Evolutionary conservation across 2,113 vertebrate species (phyloP), one percentile per base, ranked within the genome.

Genomic region (Willisornis vidua): DNA sequence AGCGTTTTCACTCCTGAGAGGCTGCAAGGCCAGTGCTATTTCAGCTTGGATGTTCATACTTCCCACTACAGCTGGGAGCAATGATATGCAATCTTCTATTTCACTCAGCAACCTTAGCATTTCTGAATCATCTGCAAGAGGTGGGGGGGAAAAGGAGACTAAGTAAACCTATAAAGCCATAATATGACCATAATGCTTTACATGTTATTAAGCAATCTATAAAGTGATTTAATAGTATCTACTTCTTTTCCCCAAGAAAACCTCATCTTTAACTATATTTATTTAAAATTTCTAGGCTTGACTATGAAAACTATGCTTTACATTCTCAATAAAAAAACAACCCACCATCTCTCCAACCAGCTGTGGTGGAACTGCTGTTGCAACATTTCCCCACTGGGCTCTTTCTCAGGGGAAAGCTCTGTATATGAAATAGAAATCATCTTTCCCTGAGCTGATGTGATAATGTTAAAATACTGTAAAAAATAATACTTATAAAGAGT

Each of bases 1-100:
- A 23, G 95, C 90, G 18, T 99, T 99, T 97, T 99, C 98, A 91
- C 95, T 98, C 86, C 98, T 97, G 51, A 99, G 97, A 2, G 98
- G 98, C 39, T 98, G 98, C 18, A 98, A 39, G 18, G 98, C 98
- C 39, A 98, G 61, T 7, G 98, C 98, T 52, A 98, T 97, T 91
- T 99, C 98, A 77, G 98, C 96, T 45, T 98, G 98, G 58, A 94
- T n/a, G 77, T 98, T 95, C 0, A 59, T 96, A 43, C 85, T 94
- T 35, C 90, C 98, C 73, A 87, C 94, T 22, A 96, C 85, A 29
- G 95, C 86, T 51, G 98, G 98, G 16, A 99, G 96, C n/a, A 98
- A 43, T 19, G 97, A 98, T 51, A 99, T 2, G 0, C 85, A 97
- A 31, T 97, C 96, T 90, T 99, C 99, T 54, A 99, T 89, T 71